Evolutionary conservation across 2,113 vertebrate species (phyloP).

Genomic region (Platichthys stellatus): DNA sequence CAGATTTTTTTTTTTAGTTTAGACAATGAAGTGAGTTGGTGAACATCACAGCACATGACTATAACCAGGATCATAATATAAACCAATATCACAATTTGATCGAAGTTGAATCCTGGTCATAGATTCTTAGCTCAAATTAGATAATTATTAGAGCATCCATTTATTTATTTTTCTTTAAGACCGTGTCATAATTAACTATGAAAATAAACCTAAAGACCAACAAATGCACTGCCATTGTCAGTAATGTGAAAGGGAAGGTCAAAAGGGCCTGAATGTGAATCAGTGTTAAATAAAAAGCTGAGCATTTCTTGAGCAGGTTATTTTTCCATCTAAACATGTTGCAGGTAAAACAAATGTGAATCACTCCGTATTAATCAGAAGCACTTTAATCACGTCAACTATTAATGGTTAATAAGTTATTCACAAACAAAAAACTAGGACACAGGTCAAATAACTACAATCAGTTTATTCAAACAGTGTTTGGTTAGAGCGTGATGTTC

Average conservation of each 20-base stretch:
- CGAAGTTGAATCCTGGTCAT: not conserved
- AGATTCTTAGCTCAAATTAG: not conserved
- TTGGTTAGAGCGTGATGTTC: conserved; percentile 29
- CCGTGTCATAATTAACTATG: not conserved
- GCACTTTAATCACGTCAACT: conserved; percentile 32
- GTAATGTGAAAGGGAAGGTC: not conserved
- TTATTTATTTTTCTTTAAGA: not conserved
- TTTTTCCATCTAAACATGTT: not conserved
- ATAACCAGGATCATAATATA: not conserved
- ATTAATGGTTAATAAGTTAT: conserved; percentile 60
- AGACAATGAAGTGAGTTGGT: not conserved
- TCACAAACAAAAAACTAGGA: conserved; percentile 10
- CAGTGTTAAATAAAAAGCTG: not conserved
- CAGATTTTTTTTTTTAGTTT: too few species aligned
- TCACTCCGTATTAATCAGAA: not conserved
- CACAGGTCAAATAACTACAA: conserved; percentile 19
- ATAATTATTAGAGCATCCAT: not conserved
- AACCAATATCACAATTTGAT: not conserved
- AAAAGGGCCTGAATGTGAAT: not conserved
- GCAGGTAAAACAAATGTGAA: conserved; percentile 6
- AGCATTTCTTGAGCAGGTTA: not conserved
- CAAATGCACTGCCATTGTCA: not conserved
- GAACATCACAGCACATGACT: not conserved
- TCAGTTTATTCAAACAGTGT: conserved; percentile 27
- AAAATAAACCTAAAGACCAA: not conserved